Conservation (phyloP, 2,888 invertebrate genomes). For the Drosophila percnosoma region DNA sequence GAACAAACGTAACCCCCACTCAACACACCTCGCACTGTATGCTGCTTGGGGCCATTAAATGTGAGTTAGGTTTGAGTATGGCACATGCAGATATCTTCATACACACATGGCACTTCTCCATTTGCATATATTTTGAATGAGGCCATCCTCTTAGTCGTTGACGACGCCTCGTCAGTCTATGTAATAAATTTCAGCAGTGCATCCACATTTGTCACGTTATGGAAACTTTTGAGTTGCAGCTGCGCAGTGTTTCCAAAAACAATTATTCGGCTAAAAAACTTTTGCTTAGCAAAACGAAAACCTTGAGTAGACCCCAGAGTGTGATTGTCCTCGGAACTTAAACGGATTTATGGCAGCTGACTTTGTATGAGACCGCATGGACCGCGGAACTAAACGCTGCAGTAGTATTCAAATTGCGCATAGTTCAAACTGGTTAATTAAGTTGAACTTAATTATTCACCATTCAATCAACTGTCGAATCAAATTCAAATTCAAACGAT, state of each 20-base stretch:
- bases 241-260: slow-evolving; percentile 52
- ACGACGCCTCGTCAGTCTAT: slow-evolving; percentile 25
- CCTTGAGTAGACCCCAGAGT: slow-evolving; percentile 10
- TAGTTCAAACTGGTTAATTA: not conserved
- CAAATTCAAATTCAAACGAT: not conserved
- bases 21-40: slow-evolving; percentile 23
- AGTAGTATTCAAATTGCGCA: not conserved
- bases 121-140: slow-evolving; percentile 49
- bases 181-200: slow-evolving; percentile 68
- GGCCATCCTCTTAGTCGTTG: slow-evolving; percentile 6
- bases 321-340: not conserved
- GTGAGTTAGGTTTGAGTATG: slow-evolving; percentile 56
- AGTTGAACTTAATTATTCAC: not conserved
- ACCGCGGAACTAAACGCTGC: not conserved
- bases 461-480: not conserved
- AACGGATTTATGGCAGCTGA: not conserved
- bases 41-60: slow-evolving; percentile 63
- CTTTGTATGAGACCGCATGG: not conserved
- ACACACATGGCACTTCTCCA: slow-evolving; percentile 18
- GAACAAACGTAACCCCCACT: slow-evolving; percentile 11
- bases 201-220: slow-evolving; percentile 63
- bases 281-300: slow-evolving; percentile 3
- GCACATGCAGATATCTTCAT: slow-evolving; percentile 11
- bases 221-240: slow-evolving; percentile 40
- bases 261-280: slow-evolving; percentile 26